Evolutionary conservation across 2,113 vertebrate species (phyloP).

Genomic region (Hepsetus odoe): DNA sequence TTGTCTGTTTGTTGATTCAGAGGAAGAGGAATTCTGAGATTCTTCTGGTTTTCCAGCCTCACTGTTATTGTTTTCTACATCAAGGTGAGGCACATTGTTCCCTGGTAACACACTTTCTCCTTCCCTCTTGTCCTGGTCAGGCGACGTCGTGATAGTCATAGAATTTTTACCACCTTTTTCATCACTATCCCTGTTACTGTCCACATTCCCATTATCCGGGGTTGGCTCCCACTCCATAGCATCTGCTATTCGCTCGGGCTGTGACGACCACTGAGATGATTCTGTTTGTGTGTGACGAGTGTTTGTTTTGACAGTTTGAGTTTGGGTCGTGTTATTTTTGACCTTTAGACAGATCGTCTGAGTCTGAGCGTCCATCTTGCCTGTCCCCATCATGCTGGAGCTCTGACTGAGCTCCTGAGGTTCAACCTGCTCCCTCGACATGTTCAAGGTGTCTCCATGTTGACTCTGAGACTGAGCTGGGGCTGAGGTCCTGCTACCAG

Average conservation of each 20-base stretch:
- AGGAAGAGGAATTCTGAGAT: neutral
- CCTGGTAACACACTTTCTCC: neutral
- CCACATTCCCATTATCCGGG: neutral
- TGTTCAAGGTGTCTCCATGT: neutral
- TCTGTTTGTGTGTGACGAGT: constrained; percentile 66
- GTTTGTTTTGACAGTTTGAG: neutral
- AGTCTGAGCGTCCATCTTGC: constrained; percentile 54
- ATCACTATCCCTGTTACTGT: neutral
- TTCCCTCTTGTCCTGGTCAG: constrained; percentile 19
- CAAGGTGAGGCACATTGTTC: neutral
- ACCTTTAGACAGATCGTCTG: constrained; percentile 35
- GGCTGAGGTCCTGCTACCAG: constrained; percentile 7
- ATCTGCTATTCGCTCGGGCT: neutral
- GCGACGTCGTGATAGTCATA: neutral
- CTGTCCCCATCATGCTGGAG: neutral
- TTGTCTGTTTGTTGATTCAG: neutral
- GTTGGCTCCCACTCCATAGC: neutral
- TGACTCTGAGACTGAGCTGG: neutral
- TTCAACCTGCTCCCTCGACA: neutral
- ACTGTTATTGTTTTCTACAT: constrained; percentile 9
- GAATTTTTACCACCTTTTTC: neutral
- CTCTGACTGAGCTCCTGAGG: neutral
- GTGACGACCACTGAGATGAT: neutral
- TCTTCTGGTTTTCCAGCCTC: neutral
- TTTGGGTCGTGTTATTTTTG: constrained; percentile 51